Evolutionary conservation across 2,113 vertebrate genomes (phyloP).

Genomic region (Barnardius zonarius): DNA sequence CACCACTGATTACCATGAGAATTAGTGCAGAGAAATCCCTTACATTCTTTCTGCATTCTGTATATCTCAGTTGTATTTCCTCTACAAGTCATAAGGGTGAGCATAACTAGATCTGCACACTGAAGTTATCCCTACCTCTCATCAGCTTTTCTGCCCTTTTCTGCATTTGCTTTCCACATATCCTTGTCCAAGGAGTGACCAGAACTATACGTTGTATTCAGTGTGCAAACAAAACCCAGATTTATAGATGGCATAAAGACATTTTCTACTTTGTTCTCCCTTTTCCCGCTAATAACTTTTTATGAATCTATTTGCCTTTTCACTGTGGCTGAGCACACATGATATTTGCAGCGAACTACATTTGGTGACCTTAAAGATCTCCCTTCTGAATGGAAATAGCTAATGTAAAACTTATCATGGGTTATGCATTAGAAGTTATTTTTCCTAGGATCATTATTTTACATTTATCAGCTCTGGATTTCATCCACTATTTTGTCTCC

Average conservation of each 20-base stretch:
- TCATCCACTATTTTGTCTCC: not conserved
- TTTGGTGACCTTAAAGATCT: not conserved
- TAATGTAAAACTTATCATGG: not conserved
- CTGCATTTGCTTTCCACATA: not conserved
- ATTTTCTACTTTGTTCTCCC: not conserved
- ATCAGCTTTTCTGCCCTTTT: not conserved
- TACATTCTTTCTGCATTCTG: fast-evolving
- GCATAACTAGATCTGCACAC: not conserved
- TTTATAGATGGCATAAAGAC: slow-evolving; percentile 1
- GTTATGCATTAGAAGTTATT: not conserved
- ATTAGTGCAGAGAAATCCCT: not conserved
- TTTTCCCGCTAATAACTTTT: not conserved
- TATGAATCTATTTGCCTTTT: not conserved
- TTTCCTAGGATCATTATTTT: not conserved
- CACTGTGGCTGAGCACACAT: not conserved
- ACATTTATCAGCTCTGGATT: not conserved
- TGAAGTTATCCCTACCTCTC: not conserved
- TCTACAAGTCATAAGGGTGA: too few species aligned
- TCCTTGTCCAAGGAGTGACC: not conserved
- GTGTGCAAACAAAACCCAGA: not conserved
- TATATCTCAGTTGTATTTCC: not conserved
- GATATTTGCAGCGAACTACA: not conserved
- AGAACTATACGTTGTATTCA: not conserved
- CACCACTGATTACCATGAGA: not conserved
- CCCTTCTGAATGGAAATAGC: not conserved